Evolutionary conservation across 2,113 vertebrate species (phyloP), one percentile per base, ranked within the genome.

Genomic region (Phyllopteryx taeniolatus): DNA sequence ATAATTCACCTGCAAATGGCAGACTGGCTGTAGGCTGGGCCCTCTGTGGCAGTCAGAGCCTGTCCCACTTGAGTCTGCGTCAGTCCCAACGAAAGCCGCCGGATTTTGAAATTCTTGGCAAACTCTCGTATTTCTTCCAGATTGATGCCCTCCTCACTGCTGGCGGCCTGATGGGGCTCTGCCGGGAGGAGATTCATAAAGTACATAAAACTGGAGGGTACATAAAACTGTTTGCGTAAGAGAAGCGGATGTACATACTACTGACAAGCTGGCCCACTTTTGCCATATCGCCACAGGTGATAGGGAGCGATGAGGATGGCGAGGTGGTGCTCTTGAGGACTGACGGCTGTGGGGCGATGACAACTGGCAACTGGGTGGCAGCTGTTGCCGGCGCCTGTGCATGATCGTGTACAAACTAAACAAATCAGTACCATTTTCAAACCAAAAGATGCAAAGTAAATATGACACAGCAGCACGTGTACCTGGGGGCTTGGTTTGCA

Each of bases 41-140:
- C 97, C 83, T 98, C 97, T 0, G 96, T 97, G 0, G 96, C 97
- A 1, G 96, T 98, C 70, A 98, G 90, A 7, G 97, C 97, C 82
- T 98, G 97, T 2, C 97, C 97, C 81, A 98, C 97, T 92, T 98
- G 97, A 1, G 97, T 98, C 92, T 98, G 97, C 0, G 97, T 98
- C 62, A 98, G 93, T 20, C 97, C 96, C 47, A 98, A 86, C 20
- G 97, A 98, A 42, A 98, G 89, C 67, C 97, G 92, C 0, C 97
- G 95, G 78, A 98, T 98, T 91, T 98, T 98, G 88, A 98, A 98
- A 86, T 96, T 98, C 92, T 98, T 98, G 86, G 97, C 96, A 85
- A 98, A 98, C 87, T 98, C 97, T 14, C 97, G 93, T 63, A 98
- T 98, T 85, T 98, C 97, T 85, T 98, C 96, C 83, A 98, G 92